A percentile compares a stretch with the other conserved stretches of the same genome.
Conservation (phyloP, 2,888 invertebrate genomes). For the Neuroscelio doddi region DNA sequence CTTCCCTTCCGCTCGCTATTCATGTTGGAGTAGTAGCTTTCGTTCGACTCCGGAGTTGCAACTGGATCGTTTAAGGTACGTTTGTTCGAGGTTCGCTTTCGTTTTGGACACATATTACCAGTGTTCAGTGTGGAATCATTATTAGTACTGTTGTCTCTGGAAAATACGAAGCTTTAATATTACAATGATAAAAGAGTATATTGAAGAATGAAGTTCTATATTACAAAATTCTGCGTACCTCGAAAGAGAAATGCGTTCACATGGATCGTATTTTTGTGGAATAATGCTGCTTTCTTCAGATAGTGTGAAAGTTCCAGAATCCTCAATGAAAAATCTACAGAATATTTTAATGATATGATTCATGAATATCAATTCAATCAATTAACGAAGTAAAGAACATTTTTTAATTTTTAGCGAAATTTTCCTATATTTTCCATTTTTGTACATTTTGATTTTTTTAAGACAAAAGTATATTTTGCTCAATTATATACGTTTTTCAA, state of each 20-base stretch:
- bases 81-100: constrained; percentile 65
- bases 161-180: constrained; percentile 1
- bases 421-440: no score
- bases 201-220: not conserved
- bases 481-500: no score
- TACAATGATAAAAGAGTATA: not conserved
- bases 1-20: constrained; percentile 74
- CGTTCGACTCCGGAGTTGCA: constrained; percentile 62
- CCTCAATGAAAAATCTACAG: constrained; percentile 43
- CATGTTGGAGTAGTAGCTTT: constrained; percentile 57
- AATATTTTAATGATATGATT: not conserved
- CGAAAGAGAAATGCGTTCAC: constrained; percentile 39
- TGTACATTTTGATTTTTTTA: no score
- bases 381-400: no score
- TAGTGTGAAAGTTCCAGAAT: constrained; percentile 37
- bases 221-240: constrained; percentile 31
- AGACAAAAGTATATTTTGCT: no score
- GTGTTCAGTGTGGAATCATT: constrained; percentile 61
- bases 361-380: not conserved
- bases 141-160: constrained; percentile 43
- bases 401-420: no score
- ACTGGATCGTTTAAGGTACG: constrained; percentile 68
- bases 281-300: constrained; percentile 36
- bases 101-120: constrained; percentile 66
- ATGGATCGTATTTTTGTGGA: constrained; percentile 41